These are phyloP conservation scores for Lethocerus indicus DNA, from an alignment of 1,140 invertebrate species.

Conservation along the genomic window DNA sequence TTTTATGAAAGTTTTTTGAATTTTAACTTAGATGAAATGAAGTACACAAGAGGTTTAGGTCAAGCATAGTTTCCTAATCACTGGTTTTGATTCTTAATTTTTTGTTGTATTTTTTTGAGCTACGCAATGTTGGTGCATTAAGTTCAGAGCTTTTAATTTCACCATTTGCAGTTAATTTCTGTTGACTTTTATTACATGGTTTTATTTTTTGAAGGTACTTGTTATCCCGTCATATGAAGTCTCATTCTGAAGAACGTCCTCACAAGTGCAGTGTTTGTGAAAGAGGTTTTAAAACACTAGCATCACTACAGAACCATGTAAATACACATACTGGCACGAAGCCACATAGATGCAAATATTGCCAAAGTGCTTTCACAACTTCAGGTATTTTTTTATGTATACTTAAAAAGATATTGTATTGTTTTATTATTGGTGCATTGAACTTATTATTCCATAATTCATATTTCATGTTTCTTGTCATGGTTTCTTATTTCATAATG, in stretches of 20 bases:
- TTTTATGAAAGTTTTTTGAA: too few relatives aligned
- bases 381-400: conserved; percentile 40
- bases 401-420: neutral
- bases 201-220: conserved; percentile 41
- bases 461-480: too few relatives aligned
- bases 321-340: conserved; percentile 94
- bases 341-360: conserved; percentile 86
- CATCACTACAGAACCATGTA: conserved; percentile 86
- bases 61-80: too few relatives aligned
- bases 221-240: conserved; percentile 85
- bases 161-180: too few relatives aligned
- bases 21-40: too few relatives aligned
- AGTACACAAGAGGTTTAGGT: too few relatives aligned
- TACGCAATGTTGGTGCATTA: too few relatives aligned
- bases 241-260: conserved; percentile 85
- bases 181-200: too few relatives aligned
- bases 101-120: too few relatives aligned
- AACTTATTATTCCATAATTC: neutral
- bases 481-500: too few relatives aligned
- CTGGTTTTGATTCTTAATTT: too few relatives aligned
- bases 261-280: conserved; percentile 92
- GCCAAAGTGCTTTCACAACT: conserved; percentile 86
- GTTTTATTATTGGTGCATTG: neutral
- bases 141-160: too few relatives aligned
- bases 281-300: conserved; percentile 84